Percentiles rank a stretch among this genome's conserved stretches.
These are phyloP conservation scores for Stylophora pistillata DNA, from an alignment of 64 coral and sea anemone species.

Conservation along the genomic window DNA sequence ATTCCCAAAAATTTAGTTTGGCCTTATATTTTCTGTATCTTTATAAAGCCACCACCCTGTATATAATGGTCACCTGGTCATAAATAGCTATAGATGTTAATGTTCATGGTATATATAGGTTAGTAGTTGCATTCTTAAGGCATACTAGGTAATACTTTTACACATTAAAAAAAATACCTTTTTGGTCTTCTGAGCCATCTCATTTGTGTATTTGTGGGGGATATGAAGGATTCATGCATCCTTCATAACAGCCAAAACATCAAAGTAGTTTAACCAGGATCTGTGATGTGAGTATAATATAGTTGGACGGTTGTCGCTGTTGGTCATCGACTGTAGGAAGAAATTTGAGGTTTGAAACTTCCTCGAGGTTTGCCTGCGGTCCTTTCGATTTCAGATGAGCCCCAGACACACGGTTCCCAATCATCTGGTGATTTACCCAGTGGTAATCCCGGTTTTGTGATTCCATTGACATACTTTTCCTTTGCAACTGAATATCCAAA, in stretches of 20 bases:
- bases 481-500: constrained; percentile 49
- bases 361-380: constrained; percentile 40
- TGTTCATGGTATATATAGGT: background rate
- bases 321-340: constrained; percentile 56
- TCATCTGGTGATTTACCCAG: constrained; percentile 56
- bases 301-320: constrained; percentile 15
- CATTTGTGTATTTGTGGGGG: constrained; percentile 52
- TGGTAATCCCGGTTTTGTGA: constrained; percentile 38
- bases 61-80: too few species aligned
- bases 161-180: constrained; percentile 30
- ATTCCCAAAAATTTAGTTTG: too few species aligned
- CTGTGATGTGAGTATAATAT: constrained; percentile 31
- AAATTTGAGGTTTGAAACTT: constrained; percentile 64
- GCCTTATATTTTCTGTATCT: too few species aligned
- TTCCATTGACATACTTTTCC: constrained; percentile 38
- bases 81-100: too few species aligned
- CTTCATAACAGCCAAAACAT: constrained; percentile 19
- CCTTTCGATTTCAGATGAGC: constrained; percentile 5
- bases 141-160: background rate
- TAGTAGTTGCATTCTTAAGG: background rate
- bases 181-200: constrained; percentile 45
- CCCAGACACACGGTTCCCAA: constrained; percentile 44
- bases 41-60: too few species aligned
- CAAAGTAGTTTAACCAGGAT: constrained; percentile 55
- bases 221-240: constrained; percentile 57